Evolutionary conservation across 92 coral and sea anemone genomes (phyloP).

Genomic region (Siderastrea siderea): DNA sequence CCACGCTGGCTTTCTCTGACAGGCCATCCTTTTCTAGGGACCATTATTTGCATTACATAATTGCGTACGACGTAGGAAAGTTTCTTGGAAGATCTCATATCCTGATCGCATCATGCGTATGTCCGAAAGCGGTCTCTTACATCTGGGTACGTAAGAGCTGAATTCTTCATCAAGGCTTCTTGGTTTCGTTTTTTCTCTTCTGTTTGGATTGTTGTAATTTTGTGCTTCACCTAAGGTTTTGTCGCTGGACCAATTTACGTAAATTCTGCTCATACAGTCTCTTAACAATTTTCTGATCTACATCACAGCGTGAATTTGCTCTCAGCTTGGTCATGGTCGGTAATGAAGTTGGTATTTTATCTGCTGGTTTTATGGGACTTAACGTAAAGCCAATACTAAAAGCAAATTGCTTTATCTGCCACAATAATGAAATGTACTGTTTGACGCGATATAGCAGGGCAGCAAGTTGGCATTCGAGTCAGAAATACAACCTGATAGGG

Average conservation of each 20-base stretch:
- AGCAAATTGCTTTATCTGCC: conserved; percentile 58
- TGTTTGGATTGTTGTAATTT: background rate
- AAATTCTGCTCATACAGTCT: conserved; percentile 59
- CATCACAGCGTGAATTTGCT: conserved; percentile 62
- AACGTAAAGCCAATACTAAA: conserved; percentile 72
- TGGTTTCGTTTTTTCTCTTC: conserved; percentile 72
- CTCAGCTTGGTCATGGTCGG: conserved; percentile 76
- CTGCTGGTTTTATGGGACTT: conserved; percentile 72
- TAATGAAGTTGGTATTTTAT: conserved; percentile 67
- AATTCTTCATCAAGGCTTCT: conserved; percentile 61
- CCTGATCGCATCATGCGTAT: conserved; percentile 48
- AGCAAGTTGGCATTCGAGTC: conserved; percentile 47
- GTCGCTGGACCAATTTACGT: no score
- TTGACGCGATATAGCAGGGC: conserved; percentile 57
- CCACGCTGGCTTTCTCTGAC: conserved; percentile 71
- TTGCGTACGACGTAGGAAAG: conserved; percentile 68
- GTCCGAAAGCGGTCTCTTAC: conserved; percentile 59
- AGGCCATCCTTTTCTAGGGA: conserved; percentile 76
- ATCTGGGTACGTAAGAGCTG: conserved; percentile 71
- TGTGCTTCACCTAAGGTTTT: no score
- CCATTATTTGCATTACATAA: conserved; percentile 77
- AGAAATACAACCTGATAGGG: background rate
- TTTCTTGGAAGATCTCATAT: conserved; percentile 81
- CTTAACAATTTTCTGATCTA: conserved; percentile 42
- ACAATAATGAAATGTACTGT: conserved; percentile 57